Evolutionary conservation across 2,888 invertebrate genomes (phyloP).

Genomic region (Melinaea marsaeus): DNA sequence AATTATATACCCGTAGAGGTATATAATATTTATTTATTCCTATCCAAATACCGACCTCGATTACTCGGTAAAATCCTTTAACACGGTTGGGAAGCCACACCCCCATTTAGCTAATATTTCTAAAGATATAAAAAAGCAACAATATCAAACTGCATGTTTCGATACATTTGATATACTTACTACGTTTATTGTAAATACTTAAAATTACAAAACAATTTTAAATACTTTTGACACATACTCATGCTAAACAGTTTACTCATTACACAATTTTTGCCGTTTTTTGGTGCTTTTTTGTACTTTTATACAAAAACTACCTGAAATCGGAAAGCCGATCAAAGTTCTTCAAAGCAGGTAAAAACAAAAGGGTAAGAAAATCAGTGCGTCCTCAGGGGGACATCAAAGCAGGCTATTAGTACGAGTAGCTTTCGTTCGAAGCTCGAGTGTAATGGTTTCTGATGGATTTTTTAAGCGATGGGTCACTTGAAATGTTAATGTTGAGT

Average conservation of each 20-base stretch:
- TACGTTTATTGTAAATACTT: background rate
- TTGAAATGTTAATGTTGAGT: no score
- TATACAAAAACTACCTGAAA: no score
- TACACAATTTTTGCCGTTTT: no score
- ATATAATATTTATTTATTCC: background rate
- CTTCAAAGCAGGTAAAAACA: slow-evolving; percentile 28
- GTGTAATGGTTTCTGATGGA: no score
- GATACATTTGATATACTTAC: background rate
- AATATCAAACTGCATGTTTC: background rate
- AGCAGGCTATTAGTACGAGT: slow-evolving; percentile 9
- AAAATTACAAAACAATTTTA: background rate
- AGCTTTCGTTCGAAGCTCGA: no score
- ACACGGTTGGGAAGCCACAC: slow-evolving; percentile 2
- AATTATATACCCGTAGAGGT: background rate
- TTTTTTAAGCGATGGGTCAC: no score
- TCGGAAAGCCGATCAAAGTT: slow-evolving; percentile 4
- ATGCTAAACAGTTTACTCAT: no score
- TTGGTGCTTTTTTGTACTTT: no score
- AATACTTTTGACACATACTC: no score
- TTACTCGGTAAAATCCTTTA: slow-evolving; percentile 4
- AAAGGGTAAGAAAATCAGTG: slow-evolving; percentile 26
- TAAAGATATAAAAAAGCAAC: background rate
- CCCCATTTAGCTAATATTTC: background rate
- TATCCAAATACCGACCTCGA: background rate
- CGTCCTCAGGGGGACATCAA: slow-evolving; percentile 27